phyloP scores from a whole-genome alignment of 2,888 invertebrate genomes.

The Tupiocoris notatus region DNA sequence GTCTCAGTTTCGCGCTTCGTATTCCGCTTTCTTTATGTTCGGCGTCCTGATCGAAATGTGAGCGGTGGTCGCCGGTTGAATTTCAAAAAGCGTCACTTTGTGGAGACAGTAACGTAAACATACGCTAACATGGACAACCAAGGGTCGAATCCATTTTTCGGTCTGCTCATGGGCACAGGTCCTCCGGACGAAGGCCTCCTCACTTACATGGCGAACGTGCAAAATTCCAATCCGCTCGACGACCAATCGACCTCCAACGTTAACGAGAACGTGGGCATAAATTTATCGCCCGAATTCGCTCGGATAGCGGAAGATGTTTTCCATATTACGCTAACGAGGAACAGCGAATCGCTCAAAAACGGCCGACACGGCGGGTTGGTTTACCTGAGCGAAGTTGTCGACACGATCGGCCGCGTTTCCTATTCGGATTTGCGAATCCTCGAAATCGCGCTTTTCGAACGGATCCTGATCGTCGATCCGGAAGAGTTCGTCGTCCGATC shows the following conservation, averaged over 20 bases:
- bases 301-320: slow-evolving; percentile 69
- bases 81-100: too few species aligned
- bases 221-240: background rate
- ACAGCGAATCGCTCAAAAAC: slow-evolving; percentile 53
- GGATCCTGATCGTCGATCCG: slow-evolving; percentile 59
- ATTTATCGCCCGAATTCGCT: slow-evolving; percentile 53
- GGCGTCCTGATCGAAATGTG: too few species aligned
- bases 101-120: background rate
- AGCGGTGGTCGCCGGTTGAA: too few species aligned
- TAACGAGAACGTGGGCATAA: background rate
- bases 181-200: background rate
- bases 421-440: slow-evolving; percentile 64
- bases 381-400: slow-evolving; percentile 65
- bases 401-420: slow-evolving; percentile 43
- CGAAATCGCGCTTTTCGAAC: slow-evolving; percentile 76
- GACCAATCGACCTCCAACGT: background rate
- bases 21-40: too few species aligned
- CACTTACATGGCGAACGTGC: background rate
- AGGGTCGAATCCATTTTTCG: slow-evolving; percentile 28
- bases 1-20: too few species aligned
- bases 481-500: slow-evolving; percentile 35
- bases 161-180: slow-evolving; percentile 18
- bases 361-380: slow-evolving; percentile 57
- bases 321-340: slow-evolving; percentile 65
- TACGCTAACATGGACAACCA: slow-evolving; percentile 13